phyloP scores from a whole-genome alignment of 2,797 vertebrate species.

The Florisuga fusca region DNA sequence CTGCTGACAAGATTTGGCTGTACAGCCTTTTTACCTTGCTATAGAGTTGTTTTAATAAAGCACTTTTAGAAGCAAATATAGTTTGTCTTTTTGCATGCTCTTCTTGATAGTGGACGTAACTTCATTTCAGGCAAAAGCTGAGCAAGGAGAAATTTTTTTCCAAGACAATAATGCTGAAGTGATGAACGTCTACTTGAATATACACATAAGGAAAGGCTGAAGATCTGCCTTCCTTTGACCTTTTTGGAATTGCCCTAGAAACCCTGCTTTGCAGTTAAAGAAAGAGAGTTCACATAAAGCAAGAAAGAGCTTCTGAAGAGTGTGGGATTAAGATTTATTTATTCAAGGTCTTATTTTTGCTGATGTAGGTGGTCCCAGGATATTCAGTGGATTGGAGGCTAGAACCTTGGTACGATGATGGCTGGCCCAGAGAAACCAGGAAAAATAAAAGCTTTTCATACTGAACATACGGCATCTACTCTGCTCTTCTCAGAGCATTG shows the following conservation, averaged over 20 bases:
- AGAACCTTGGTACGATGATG: neutral
- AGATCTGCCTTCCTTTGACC: neutral
- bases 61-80: neutral
- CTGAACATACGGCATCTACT: neutral
- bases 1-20: neutral
- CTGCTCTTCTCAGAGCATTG: neutral
- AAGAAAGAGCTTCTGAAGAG: neutral
- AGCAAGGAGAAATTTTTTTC: neutral
- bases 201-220: neutral
- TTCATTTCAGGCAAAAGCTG: neutral
- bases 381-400: neutral
- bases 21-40: neutral
- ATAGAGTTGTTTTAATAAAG: neutral
- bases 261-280: neutral
- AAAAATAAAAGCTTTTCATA: neutral
- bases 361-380: neutral
- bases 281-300: neutral
- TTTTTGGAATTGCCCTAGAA: neutral
- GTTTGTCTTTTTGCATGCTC: neutral
- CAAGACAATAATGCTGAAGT: neutral
- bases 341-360: neutral
- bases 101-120: neutral
- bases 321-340: neutral
- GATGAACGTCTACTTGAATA: neutral
- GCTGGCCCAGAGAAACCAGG: neutral